Percentiles rank a stretch among this genome's conserved stretches.
These are phyloP conservation scores for Enteromius argenteus DNA, from an alignment of 2,797 vertebrate species.

Conservation along the genomic window DNA sequence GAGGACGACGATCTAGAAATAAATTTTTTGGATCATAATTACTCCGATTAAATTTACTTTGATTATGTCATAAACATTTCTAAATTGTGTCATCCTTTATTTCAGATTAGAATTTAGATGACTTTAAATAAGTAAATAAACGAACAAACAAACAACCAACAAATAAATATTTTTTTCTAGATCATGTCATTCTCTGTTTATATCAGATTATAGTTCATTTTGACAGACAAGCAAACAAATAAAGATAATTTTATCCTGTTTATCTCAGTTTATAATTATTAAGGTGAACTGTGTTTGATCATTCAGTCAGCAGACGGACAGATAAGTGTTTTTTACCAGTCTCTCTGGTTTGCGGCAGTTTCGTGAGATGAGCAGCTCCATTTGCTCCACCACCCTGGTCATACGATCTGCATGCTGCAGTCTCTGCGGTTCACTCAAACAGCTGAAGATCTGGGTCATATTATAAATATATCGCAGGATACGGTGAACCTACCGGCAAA, in stretches of 20 bases:
- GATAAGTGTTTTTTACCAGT: constrained; percentile 64
- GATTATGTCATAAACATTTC: neutral
- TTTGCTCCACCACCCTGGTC: constrained; percentile 68
- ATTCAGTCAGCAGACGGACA: neutral
- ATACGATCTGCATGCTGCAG: constrained; percentile 52
- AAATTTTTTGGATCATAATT: no score
- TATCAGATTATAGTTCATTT: neutral
- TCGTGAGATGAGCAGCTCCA: constrained; percentile 73
- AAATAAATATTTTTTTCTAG: no score
- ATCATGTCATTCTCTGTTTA: neutral
- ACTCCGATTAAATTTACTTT: neutral
- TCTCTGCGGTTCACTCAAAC: constrained; percentile 61
- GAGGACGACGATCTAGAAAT: no score
- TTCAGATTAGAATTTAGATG: neutral
- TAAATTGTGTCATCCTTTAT: neutral
- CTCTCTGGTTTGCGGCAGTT: constrained; percentile 70
- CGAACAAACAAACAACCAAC: no score
- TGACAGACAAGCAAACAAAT: no score
- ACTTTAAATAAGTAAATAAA: neutral
- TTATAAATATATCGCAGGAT: constrained; percentile 76
- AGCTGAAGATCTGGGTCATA: constrained; percentile 70
- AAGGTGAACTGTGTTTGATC: neutral
- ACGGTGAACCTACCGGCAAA: constrained; percentile 63
- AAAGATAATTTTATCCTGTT: no score
- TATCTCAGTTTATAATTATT: neutral